phyloP scores from a whole-genome alignment of 1,140 invertebrate genomes.

The Tribolium castaneum region DNA sequence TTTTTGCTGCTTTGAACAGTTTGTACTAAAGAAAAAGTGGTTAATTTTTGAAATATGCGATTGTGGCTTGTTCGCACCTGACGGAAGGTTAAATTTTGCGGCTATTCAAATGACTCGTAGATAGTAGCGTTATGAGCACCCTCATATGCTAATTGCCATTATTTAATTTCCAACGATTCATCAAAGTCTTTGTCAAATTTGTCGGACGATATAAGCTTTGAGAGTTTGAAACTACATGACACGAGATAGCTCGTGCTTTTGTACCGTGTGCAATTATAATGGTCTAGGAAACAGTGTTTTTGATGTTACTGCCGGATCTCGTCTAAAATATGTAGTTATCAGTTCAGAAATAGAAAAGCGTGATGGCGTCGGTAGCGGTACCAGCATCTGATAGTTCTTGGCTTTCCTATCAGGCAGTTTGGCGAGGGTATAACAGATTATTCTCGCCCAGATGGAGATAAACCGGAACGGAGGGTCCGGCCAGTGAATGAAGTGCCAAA shows the following conservation, averaged over 20 bases:
- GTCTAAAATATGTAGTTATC: conserved; percentile 34
- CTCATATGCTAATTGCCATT: conserved; percentile 14
- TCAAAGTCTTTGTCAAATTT: conserved; percentile 11
- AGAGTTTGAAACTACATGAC: conserved; percentile 9
- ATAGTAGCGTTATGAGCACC: neutral
- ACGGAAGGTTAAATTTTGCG: neutral
- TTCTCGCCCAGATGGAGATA: conserved; percentile 29
- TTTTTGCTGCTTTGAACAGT: too few relatives aligned
- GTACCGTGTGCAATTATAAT: conserved; percentile 12
- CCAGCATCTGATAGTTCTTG: conserved; percentile 43
- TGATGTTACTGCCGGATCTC: conserved; percentile 31
- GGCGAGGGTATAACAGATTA: conserved; percentile 40
- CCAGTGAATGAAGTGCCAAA: conserved; percentile 31
- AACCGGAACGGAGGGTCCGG: conserved; percentile 30
- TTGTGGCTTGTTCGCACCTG: neutral
- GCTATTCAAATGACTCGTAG: neutral
- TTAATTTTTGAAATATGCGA: too few relatives aligned
- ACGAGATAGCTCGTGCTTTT: conserved; percentile 16
- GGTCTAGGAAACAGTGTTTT: conserved; percentile 30
- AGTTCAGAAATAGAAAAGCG: conserved; percentile 38
- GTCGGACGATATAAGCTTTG: conserved; percentile 1
- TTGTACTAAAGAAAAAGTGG: too few relatives aligned
- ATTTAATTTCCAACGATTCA: neutral
- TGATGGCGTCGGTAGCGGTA: conserved; percentile 34
- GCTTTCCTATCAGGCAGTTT: conserved; percentile 40